phyloP scores from a whole-genome alignment of 2,113 vertebrate genomes.

The Pteronura brasiliensis region DNA sequence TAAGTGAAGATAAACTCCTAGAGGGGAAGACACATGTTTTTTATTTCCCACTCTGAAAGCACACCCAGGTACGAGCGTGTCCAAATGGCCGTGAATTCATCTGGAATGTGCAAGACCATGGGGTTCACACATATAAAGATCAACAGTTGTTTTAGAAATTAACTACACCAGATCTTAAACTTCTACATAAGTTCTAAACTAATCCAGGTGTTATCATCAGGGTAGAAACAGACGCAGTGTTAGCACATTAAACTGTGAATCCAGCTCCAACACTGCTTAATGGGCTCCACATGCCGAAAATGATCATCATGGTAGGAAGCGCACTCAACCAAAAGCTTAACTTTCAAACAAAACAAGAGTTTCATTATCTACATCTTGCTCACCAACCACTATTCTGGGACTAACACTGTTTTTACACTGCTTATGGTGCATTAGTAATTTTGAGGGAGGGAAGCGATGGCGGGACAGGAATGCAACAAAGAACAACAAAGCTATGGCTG shows the following conservation, averaged over 20 bases:
- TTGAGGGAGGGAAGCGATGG: neutral
- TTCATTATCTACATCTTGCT: constrained; percentile 42
- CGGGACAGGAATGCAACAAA: neutral
- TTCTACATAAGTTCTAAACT: constrained; percentile 79
- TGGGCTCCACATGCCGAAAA: constrained; percentile 80
- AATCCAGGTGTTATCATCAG: constrained; percentile 83
- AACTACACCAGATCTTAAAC: constrained; percentile 77
- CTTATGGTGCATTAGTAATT: neutral
- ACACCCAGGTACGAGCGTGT: constrained; percentile 35
- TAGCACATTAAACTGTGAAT: constrained; percentile 78
- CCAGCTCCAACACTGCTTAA: constrained; percentile 74
- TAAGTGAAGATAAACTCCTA: constrained; percentile 46
- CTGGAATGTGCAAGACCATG: constrained; percentile 66
- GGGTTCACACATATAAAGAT: constrained; percentile 70
- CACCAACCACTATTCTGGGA: constrained; percentile 18
- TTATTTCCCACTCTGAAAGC: constrained; percentile 55
- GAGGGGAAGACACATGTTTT: constrained; percentile 44
- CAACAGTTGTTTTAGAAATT: constrained; percentile 84
- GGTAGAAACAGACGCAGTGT: constrained; percentile 81
- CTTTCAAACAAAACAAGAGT: constrained; percentile 67
- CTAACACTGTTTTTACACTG: neutral
- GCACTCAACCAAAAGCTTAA: constrained; percentile 65
- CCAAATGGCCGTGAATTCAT: constrained; percentile 51
- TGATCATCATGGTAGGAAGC: constrained; percentile 68
- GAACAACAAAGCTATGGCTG: neutral